Evolutionary conservation across 1,140 invertebrate species (phyloP), one percentile per base, ranked within the genome.

Genomic region (Tetraneura akinire): DNA sequence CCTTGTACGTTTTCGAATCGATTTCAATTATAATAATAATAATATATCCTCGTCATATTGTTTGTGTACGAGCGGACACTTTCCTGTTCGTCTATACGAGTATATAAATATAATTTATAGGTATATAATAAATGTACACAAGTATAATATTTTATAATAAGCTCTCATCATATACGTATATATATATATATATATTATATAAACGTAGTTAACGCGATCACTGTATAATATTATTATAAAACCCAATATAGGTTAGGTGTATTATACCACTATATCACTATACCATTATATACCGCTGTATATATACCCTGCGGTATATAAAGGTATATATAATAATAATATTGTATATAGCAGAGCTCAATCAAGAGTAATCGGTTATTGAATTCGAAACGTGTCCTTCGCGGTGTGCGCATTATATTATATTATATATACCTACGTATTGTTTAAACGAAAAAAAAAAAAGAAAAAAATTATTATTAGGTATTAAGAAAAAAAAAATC

Each of bases 331-430:
- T 49, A 51, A 49, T 13, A 23, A 51, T 4, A 51, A 18, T 1
- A 53, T n/a, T 26, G 23, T 57, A 32, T 32, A 32, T 14, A 42
- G 18, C 23, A 32, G 73, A 57, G 73, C n/a, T 55, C 73, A 42
- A 76, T 57, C 32, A 42, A 76, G n/a, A 76, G 73, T 76, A 76
- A 76, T 76, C 73, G 73, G 53, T 76, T 76, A 76, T 76, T 76
- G 73, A 45, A 76, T 76, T 55, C 32, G 29, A 57, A 76, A 23
- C 73, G 73, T 76, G 73, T 76, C 73, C 73, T 76, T 55, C 49
- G 73, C 23, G 13, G 18, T 23, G 37, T 1, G 47, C 16, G 21
- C 21, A 18, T 21, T 13, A 8, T 8, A 16, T 32, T 32, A 62
- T 16, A 32, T 13, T 66, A 66, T 18, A 37, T 11, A n/a, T 21